Evolutionary conservation across 2,113 vertebrate genomes (phyloP).

Genomic region (Atherinomorus stipes): DNA sequence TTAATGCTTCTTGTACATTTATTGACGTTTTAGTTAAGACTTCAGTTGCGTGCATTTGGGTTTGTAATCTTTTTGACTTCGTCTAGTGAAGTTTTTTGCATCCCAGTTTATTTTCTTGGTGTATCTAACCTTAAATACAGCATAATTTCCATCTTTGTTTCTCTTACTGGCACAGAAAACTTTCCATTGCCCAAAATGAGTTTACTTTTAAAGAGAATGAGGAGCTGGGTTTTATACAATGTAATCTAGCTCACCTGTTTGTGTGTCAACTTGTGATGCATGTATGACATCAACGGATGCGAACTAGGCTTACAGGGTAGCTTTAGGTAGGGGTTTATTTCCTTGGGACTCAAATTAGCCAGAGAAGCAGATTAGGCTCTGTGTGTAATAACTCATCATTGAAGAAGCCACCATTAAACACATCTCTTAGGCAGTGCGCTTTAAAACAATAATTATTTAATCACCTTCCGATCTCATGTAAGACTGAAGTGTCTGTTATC

Average conservation of each 20-base stretch:
- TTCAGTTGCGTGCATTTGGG: too few relatives aligned
- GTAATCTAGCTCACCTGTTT: background rate
- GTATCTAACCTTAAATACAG: background rate
- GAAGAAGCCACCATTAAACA: conserved; percentile 63
- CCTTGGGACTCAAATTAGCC: conserved; percentile 71
- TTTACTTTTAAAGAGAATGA: background rate
- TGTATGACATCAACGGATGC: conserved; percentile 67
- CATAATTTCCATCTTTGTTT: background rate
- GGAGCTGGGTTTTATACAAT: conserved; percentile 9
- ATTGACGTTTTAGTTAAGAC: too few relatives aligned
- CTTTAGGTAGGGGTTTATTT: conserved; percentile 68
- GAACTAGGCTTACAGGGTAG: conserved; percentile 55
- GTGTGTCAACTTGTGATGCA: conserved; percentile 15
- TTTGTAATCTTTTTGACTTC: too few relatives aligned
- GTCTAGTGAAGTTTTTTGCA: too few relatives aligned
- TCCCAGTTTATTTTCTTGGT: too few relatives aligned
- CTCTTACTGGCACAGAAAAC: background rate
- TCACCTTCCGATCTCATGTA: conserved; percentile 51
- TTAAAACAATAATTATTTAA: conserved; percentile 76
- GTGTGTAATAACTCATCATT: conserved; percentile 49
- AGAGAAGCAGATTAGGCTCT: conserved; percentile 66
- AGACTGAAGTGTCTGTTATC: conserved; percentile 25
- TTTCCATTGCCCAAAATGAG: background rate
- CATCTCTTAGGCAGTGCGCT: conserved; percentile 47
- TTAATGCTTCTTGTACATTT: too few relatives aligned